A percentile compares a stretch with the other conserved stretches of the same genome.
These are phyloP conservation scores for Gambusia holbrooki DNA, from an alignment of 2,113 vertebrate species.

Conservation along the genomic window DNA sequence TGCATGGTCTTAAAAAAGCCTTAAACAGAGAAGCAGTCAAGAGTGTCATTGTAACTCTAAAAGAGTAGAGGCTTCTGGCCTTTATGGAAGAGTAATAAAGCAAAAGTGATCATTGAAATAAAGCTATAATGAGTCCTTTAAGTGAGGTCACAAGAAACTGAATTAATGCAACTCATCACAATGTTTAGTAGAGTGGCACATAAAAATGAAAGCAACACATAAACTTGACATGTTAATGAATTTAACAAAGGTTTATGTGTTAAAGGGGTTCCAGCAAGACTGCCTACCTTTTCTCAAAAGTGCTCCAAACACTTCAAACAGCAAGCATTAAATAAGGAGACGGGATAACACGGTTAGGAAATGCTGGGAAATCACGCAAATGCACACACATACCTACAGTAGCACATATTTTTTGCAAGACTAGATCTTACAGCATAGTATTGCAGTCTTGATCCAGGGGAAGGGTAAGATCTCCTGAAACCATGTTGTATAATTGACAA, in stretches of 20 bases:
- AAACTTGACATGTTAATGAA: slow-evolving; percentile 57
- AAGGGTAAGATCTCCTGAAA: slow-evolving; percentile 73
- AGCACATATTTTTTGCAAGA: slow-evolving; percentile 81
- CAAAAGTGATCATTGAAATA: too few relatives aligned
- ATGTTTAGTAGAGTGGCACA: slow-evolving; percentile 2
- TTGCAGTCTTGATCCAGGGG: slow-evolving; percentile 69
- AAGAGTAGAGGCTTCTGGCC: too few relatives aligned
- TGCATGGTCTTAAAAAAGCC: too few relatives aligned
- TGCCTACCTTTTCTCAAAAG: slow-evolving; percentile 85
- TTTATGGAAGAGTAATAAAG: too few relatives aligned
- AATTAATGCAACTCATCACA: slow-evolving; percentile 19
- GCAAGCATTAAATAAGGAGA: slow-evolving; percentile 78
- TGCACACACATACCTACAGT: slow-evolving; percentile 78
- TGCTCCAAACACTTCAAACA: slow-evolving; percentile 84
- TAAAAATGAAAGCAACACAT: slow-evolving; percentile 25
- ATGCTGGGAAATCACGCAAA: slow-evolving; percentile 46
- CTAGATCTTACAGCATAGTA: slow-evolving; percentile 81
- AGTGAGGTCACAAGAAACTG: background rate
- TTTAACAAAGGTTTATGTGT: slow-evolving; percentile 34
- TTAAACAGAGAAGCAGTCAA: too few relatives aligned
- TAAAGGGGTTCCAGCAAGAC: slow-evolving; percentile 51
- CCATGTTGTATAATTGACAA: slow-evolving; percentile 52
- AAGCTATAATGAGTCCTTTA: too few relatives aligned
- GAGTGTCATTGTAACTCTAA: too few relatives aligned
- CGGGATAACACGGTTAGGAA: slow-evolving; percentile 77